A percentile compares a stretch with the other conserved stretches of the same genome.
phyloP scores from a whole-genome alignment of 2,797 vertebrate species.

The Hoplostethus atlanticus region DNA sequence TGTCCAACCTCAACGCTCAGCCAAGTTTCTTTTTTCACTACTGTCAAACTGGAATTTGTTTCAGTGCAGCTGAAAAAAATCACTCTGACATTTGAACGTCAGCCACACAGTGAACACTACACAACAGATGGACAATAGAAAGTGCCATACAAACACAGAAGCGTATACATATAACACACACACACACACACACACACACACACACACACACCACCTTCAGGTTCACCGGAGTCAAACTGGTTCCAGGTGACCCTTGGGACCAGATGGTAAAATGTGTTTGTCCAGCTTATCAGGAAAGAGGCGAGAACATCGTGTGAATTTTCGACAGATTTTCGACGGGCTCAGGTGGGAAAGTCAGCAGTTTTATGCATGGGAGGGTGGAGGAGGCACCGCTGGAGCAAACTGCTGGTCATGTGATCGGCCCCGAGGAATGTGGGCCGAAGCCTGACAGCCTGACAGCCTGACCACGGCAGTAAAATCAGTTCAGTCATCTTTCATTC shows the following conservation, averaged over 20 bases:
- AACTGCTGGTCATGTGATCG: slow-evolving; percentile 51
- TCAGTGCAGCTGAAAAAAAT: neutral
- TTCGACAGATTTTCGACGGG: slow-evolving; percentile 45
- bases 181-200: too few species aligned
- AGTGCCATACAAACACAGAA: too few species aligned
- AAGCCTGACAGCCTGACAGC: slow-evolving; percentile 1
- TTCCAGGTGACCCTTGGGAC: too few species aligned
- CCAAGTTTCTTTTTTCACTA: neutral
- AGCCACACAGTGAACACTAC: too few species aligned
- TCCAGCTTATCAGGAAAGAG: neutral
- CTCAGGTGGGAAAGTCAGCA: slow-evolving; percentile 40
- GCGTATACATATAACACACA: too few species aligned
- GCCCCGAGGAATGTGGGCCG: slow-evolving; percentile 31
- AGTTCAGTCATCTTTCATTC: neutral
- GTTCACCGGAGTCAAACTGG: too few species aligned
- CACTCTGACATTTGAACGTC: neutral
- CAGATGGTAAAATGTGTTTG: neutral
- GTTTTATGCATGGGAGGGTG: slow-evolving; percentile 51
- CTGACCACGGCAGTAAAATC: slow-evolving; percentile 12
- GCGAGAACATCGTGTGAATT: slow-evolving; percentile 6
- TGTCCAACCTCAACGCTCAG: neutral
- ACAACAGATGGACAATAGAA: too few species aligned
- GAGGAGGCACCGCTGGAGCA: slow-evolving; percentile 54
- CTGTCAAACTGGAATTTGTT: neutral
- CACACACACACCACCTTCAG: too few species aligned